phyloP scores from a whole-genome alignment of 2,888 invertebrate genomes.

The Calliopum simillimum region DNA sequence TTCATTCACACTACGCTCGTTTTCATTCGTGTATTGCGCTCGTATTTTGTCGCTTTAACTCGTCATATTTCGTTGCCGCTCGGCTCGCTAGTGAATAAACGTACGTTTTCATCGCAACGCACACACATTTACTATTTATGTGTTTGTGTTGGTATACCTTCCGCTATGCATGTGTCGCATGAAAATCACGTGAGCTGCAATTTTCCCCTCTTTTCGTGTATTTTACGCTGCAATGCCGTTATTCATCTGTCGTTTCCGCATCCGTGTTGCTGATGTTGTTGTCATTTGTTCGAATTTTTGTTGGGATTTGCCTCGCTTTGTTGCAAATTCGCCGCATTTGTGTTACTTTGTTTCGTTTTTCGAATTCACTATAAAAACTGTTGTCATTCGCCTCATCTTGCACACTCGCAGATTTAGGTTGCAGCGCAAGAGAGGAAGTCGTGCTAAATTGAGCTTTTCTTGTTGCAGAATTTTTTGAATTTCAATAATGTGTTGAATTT shows the following conservation, averaged over 20 bases:
- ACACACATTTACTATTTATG: no score
- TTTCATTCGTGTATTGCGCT: constrained; percentile 22
- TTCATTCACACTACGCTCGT: constrained; percentile 36
- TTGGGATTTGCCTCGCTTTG: background rate
- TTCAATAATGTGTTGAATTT: no score
- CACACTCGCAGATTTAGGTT: background rate
- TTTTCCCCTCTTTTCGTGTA: constrained; percentile 17
- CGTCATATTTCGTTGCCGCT: background rate
- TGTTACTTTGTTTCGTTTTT: background rate
- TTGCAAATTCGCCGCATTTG: constrained; percentile 1
- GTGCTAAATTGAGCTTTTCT: background rate
- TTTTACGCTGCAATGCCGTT: background rate
- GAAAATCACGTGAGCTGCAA: constrained; percentile 25
- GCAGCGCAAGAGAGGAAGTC: background rate
- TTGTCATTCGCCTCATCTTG: background rate
- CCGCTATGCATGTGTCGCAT: background rate
- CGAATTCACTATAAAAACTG: background rate
- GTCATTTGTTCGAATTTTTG: no score
- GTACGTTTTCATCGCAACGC: background rate
- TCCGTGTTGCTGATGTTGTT: background rate
- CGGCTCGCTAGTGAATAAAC: constrained; percentile 6
- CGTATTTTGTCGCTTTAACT: constrained; percentile 33
- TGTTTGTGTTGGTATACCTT: background rate
- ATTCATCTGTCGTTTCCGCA: background rate
- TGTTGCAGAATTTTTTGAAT: background rate